Percentiles rank a stretch among this genome's conserved stretches.
Conservation (phyloP, 2,113 vertebrate species). For the Centropus bengalensis region DNA sequence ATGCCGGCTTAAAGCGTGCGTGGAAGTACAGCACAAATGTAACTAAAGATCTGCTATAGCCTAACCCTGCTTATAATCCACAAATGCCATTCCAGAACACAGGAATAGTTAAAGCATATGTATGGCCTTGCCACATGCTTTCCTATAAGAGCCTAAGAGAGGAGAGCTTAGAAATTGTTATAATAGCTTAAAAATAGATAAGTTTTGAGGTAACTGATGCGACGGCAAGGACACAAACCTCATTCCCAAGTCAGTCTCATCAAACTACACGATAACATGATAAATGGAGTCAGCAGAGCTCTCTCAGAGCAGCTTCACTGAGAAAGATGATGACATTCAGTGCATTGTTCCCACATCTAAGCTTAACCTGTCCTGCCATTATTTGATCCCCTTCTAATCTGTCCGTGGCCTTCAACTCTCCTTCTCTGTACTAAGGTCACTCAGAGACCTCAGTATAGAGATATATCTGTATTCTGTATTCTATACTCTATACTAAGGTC, state of each 20-base stretch:
- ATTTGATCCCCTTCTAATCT: neutral
- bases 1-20: constrained; percentile 40
- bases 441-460: neutral
- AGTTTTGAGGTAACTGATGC: neutral
- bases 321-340: neutral
- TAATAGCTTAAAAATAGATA: accelerated
- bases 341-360: neutral
- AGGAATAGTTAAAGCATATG: constrained; percentile 47
- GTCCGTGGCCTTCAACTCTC: neutral
- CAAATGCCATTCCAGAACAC: constrained; percentile 60
- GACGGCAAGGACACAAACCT: neutral
- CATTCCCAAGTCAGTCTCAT: neutral
- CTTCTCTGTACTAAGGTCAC: neutral
- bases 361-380: neutral
- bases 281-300: neutral
- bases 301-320: neutral
- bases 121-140: constrained; percentile 33
- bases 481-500: too few species aligned
- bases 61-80: constrained; percentile 47
- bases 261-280: neutral
- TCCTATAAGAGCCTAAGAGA: neutral
- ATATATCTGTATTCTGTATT: too few species aligned
- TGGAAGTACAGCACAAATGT: constrained; percentile 35
- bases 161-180: neutral
- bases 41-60: constrained; percentile 46